Conservation (phyloP, 2,113 vertebrate species). For the Albula goreensis region DNA sequence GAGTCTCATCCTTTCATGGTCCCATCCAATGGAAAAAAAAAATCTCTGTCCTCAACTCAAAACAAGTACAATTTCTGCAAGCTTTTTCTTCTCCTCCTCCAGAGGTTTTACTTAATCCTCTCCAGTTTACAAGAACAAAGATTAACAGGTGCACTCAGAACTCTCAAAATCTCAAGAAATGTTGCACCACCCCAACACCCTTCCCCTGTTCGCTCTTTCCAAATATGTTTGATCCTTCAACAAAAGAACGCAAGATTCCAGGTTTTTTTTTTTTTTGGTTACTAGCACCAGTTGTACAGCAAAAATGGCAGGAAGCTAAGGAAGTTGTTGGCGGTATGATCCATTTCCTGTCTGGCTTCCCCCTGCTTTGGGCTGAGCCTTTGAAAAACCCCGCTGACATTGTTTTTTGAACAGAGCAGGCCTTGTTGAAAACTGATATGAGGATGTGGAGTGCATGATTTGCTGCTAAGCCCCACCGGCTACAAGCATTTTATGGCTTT, state of each 20-base stretch:
- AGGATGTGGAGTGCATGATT: slow-evolving; percentile 29
- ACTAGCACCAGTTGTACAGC: slow-evolving; percentile 44
- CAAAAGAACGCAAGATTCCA: slow-evolving; percentile 13
- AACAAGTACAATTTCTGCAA: background rate
- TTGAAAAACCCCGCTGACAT: slow-evolving; percentile 54
- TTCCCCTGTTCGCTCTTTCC: background rate
- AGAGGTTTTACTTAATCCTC: background rate
- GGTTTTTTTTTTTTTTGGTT: slow-evolving; percentile 20
- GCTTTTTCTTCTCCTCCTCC: background rate
- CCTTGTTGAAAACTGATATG: slow-evolving; percentile 48
- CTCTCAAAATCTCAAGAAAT: slow-evolving; percentile 3
- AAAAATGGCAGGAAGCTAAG: slow-evolving; percentile 70
- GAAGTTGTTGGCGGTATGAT: slow-evolving; percentile 81
- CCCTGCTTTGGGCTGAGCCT: slow-evolving; percentile 47
- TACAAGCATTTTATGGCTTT: slow-evolving; percentile 38
- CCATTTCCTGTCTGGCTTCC: slow-evolving; percentile 77
- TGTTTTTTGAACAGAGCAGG: slow-evolving; percentile 46
- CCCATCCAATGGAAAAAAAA: background rate
- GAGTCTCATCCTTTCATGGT: background rate
- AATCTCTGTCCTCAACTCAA: background rate
- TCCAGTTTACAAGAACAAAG: background rate
- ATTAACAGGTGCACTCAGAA: slow-evolving; percentile 4
- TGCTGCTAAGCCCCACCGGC: slow-evolving; percentile 21
- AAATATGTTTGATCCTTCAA: background rate
- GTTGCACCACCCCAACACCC: too few species aligned